phyloP scores from a whole-genome alignment of 1,140 invertebrate species.

The Pachypeltis micranthus region DNA sequence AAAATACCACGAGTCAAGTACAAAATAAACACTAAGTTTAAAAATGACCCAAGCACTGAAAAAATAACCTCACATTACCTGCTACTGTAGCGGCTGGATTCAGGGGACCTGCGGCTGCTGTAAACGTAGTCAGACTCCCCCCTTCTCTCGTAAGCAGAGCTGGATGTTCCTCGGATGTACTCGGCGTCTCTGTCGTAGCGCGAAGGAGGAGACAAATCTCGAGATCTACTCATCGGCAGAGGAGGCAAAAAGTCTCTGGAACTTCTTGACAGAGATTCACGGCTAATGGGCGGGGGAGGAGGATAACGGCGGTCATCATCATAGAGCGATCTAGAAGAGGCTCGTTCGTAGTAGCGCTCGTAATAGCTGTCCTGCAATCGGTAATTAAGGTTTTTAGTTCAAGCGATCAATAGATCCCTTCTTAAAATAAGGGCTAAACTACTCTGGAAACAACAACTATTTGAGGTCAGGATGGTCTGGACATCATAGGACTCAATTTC shows the following conservation, averaged over 20 bases:
- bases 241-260: constrained; percentile 41
- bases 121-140: constrained; percentile 67
- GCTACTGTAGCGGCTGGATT: constrained; percentile 28
- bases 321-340: constrained; percentile 45
- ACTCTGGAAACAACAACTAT: too few relatives aligned
- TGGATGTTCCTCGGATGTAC: not conserved
- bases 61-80: constrained; percentile 36
- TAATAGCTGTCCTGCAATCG: constrained; percentile 60
- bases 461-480: too few relatives aligned
- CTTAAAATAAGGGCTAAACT: too few relatives aligned
- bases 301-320: constrained; percentile 65
- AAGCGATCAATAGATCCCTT: too few relatives aligned
- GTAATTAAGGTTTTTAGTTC: too few relatives aligned
- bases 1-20: too few relatives aligned
- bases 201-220: constrained; percentile 34
- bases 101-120: constrained; percentile 61
- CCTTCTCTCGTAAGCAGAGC: constrained; percentile 30
- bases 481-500: too few relatives aligned
- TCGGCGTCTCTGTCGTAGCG: constrained; percentile 20
- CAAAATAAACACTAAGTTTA: too few relatives aligned
- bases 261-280: constrained; percentile 24
- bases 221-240: constrained; percentile 10
- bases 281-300: constrained; percentile 37
- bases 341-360: constrained; percentile 65
- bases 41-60: too few relatives aligned